Base-by-base conservation (phyloP, 64 coral and sea anemone species). In the Acropora tenuis region DNA sequence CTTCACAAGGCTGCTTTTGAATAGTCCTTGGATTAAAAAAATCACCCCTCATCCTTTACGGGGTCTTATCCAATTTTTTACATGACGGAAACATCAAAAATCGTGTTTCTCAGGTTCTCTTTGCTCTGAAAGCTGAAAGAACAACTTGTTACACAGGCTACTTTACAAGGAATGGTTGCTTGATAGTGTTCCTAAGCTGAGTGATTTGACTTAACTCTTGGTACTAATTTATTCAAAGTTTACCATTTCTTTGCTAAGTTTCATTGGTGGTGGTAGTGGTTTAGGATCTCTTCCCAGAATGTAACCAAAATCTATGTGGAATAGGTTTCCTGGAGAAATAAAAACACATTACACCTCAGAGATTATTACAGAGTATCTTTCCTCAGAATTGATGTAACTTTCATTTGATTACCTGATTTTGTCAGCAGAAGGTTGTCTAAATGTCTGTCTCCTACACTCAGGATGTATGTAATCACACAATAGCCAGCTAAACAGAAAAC, bases 171-270 rank as follows among this genome's bases (percentile, higher is more conserved):
- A 30, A 30, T 30, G 30, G 30, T 30, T 30, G 30, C 30, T 30
- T 30, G 30, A 30, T 30, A 30, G 30, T 30, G 30, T 30, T 30
- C 30, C 30, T 30, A 0, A 30, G 30, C 30, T 30, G 30, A 30
- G 30, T 30, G 30, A 30, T 30, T 30, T 30, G 30, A 30, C 30
- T 30, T 30, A 30, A 55, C 52, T 55, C 52, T 10, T 7, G 52
- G 3, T 7, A 55, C 10, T 7, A 5, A 55, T 55, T 7, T 55
- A 55, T 10, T 8, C 30, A 72, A 10, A 11, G 59, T 74, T 73
- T 93, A 98, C 96, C 96, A 98, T 98, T 91, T 98, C 96, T 81
- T 98, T 98, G 83, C 96, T 98, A 30, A 98, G 93, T 88, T 98
- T 98, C 96, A 98, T 98, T 41, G 96, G 95, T 79, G 95, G 95